Evolutionary conservation across 2,113 vertebrate genomes (phyloP), one percentile per base, ranked within the genome.

Genomic region (Erinaceus europaeus): DNA sequence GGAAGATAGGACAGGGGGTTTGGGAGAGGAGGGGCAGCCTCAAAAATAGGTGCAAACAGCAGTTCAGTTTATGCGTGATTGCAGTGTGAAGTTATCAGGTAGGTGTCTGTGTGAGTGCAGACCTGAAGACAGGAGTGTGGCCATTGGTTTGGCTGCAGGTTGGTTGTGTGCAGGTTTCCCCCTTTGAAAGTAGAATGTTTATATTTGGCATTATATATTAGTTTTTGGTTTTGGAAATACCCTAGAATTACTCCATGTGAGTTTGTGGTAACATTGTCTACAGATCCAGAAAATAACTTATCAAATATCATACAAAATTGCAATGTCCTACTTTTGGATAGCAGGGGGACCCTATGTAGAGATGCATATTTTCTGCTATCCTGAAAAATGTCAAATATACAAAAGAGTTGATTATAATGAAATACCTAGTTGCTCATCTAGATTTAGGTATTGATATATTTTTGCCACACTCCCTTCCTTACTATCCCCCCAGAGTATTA

Each of bases 21-120:
- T 40, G 36, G 34, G 72, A 23, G 36, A 0, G 0, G 6, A 2
- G 6, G 6, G 13, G 20, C 9, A 20, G 4, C 13, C 50, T 17
- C 20, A 20, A 13, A 52, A 20, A 20, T 52, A 23, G n/a, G 18
- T 17, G 4, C 23, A 34, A 3, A 40, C 36, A 9, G 27, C 29
- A 61, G 2, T 69, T 17, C 21, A 29, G n/a, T 73, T 74, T 74
- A 23, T 21, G 10, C 20, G 62, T 13, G 11, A 9, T 5, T 9
- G 34, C 29, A 8, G 1, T 2, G 1, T 15, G 23, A 52, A 38
- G 52, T 44, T 5, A n/a, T 25, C 44, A 75, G 25, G 4, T 36
- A 6, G 53, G n/a, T n/a, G n/a, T n/a, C n/a, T n/a, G n/a, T n/a
- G n/a, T n/a, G n/a, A n/a, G 50, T 20, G 50, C 20, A 20, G 50